Base-by-base conservation (phyloP, 1,140 invertebrate species). In the Drosophila yakuba region DNA sequence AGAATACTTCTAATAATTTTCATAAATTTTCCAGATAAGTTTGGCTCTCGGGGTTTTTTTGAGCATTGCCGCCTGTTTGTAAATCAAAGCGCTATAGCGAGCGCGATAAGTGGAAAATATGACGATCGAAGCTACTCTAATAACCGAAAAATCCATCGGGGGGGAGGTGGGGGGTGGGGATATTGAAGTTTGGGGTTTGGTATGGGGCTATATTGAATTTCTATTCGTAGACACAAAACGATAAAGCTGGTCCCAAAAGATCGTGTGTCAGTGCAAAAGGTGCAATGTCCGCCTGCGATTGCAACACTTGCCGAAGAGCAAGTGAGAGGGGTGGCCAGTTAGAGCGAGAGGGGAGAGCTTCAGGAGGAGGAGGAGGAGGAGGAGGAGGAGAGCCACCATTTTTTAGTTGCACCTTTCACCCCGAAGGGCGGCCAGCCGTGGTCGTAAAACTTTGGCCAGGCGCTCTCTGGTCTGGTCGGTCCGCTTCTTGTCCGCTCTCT, bases 1-100 rank as follows among this genome's bases (percentile, higher is more conserved):
- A 88, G 79, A 88, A 88, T 89, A 89, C 80, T 88, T 89, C 58
- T 89, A 89, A 89, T 89, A 89, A 89, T 89, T 89, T 89, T 89
- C 84, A 90, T 88, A 89, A 89, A 89, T 89, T 84, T 89, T 52
- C 57, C 38, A 68, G 78, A 75, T 80, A 80, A 79, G 55, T 68
- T 32, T 43, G 36, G 56, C 64, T 48, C 57, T 47, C 45, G 17
- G 58, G 41, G 28, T 52, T 58, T 81, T 64, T 81, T 76, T 64
- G 55, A 50, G 78, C 45, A 76, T 80, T 75, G 83, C 83, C 83
- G 83, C 83, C 76, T 61, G 78, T 80, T 67, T 88, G 74, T 88
- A 88, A 88, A 88, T 88, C 83, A 86, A 82, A 78, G 75, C 63
- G 56, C 63, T 28, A 17, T 20, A 20, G 41, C 41, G 41, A 5